A percentile compares a stretch with the other conserved stretches of the same genome.
Conservation (phyloP, 2,797 vertebrate species). For the Tinamus major region DNA sequence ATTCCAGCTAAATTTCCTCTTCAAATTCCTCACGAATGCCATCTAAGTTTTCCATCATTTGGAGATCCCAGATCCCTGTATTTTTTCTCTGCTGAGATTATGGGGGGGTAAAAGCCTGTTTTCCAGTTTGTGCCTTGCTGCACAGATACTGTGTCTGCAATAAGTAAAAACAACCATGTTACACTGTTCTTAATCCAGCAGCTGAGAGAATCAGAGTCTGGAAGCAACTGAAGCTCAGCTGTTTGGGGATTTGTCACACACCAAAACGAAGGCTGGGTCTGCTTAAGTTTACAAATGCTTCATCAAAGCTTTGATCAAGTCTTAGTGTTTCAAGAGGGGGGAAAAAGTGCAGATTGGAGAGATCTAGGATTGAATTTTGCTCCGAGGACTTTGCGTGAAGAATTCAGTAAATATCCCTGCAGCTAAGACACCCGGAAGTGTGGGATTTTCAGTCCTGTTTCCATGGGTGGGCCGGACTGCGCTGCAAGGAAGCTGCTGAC, state of each 20-base stretch:
- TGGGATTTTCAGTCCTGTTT: background rate
- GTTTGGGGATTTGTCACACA: background rate
- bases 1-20: background rate
- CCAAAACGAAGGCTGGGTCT: background rate
- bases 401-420: background rate
- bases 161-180: background rate
- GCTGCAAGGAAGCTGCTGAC: rapidly evolving
- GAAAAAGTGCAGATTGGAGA: background rate
- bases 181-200: background rate
- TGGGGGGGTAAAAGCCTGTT: rapidly evolving
- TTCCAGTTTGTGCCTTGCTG: background rate
- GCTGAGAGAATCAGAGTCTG: background rate
- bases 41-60: background rate
- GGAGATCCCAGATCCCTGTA: background rate
- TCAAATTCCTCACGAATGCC: background rate
- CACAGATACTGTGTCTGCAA: rapidly evolving
- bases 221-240: rapidly evolving
- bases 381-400: background rate
- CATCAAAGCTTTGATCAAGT: background rate
- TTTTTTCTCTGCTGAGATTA: background rate
- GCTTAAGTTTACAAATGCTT: background rate
- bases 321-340: background rate
- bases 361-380: rapidly evolving
- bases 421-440: background rate
- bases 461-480: background rate